Percentiles rank a stretch among this genome's conserved stretches.
These are phyloP conservation scores for Nasonia vitripennis DNA, from an alignment of 1,140 invertebrate species.

Conservation along the genomic window DNA sequence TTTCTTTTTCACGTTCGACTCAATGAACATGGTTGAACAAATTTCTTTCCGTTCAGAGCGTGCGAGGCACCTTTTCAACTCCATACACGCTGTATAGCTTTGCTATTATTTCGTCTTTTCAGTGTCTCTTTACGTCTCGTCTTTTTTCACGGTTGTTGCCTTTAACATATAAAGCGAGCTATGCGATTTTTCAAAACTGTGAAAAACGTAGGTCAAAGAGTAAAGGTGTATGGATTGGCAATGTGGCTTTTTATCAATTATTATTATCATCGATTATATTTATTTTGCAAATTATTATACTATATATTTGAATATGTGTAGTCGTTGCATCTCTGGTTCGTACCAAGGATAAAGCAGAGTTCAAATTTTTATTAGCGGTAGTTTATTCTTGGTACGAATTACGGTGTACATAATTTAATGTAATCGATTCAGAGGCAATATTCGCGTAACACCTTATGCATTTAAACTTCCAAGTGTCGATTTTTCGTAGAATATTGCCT, in stretches of 20 bases:
- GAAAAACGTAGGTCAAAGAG: conserved; percentile 29
- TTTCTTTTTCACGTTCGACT: background rate
- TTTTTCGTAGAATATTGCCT: background rate
- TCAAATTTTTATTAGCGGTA: background rate
- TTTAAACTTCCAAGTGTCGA: background rate
- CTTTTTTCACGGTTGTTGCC: background rate
- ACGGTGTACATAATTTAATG: background rate
- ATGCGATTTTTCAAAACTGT: background rate
- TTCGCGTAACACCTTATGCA: background rate
- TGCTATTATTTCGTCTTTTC: background rate
- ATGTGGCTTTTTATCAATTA: conserved; percentile 62
- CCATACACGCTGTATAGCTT: conserved; percentile 26
- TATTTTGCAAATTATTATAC: conserved; percentile 60
- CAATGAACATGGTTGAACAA: conserved; percentile 1
- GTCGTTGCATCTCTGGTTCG: background rate
- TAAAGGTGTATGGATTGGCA: conserved; percentile 54
- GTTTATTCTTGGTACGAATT: background rate
- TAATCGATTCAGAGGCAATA: background rate
- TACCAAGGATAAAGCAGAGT: background rate
- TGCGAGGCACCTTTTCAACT: conserved; percentile 25
- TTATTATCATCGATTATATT: conserved; percentile 69
- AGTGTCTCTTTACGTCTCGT: background rate
- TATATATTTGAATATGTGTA: conserved; percentile 31
- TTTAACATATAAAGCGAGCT: conserved; percentile 21
- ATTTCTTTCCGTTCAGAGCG: conserved; percentile 36